Evolutionary conservation across 2,888 invertebrate species (phyloP).

Genomic region (Macaria notata): DNA sequence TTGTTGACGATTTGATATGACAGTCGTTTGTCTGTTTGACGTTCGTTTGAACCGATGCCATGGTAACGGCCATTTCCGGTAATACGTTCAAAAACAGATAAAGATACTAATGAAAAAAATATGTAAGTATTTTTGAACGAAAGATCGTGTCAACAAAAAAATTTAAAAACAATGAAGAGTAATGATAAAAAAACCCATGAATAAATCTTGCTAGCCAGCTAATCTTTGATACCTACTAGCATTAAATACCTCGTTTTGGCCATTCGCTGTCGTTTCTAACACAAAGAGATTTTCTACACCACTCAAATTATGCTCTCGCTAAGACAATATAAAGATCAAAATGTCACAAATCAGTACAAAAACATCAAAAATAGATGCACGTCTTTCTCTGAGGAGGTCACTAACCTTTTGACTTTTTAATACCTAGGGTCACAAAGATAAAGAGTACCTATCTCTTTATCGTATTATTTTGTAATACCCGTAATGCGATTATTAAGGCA

Average conservation of each 20-base stretch:
- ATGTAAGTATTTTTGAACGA: conserved; percentile 7
- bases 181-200: too few relatives aligned
- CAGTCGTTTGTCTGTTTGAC: conserved; percentile 13
- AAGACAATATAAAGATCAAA: too few relatives aligned
- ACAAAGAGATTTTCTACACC: too few relatives aligned
- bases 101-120: not conserved
- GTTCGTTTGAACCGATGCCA: conserved; percentile 52
- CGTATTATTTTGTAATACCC: too few relatives aligned
- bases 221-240: too few relatives aligned
- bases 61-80: conserved; percentile 50
- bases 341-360: not conserved
- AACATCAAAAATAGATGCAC: not conserved
- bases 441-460: too few relatives aligned
- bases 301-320: too few relatives aligned
- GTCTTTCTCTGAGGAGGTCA: conserved; percentile 44
- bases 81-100: conserved; percentile 47
- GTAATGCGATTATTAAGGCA: too few relatives aligned
- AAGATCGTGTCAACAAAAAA: not conserved
- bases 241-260: too few relatives aligned
- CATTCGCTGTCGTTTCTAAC: too few relatives aligned
- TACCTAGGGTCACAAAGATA: not conserved
- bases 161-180: not conserved
- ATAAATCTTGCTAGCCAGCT: too few relatives aligned
- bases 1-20: not conserved
- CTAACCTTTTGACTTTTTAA: conserved; percentile 52